These are phyloP conservation scores for Merluccius polli DNA, from an alignment of 2,797 vertebrate genomes.

Conservation along the genomic window DNA sequence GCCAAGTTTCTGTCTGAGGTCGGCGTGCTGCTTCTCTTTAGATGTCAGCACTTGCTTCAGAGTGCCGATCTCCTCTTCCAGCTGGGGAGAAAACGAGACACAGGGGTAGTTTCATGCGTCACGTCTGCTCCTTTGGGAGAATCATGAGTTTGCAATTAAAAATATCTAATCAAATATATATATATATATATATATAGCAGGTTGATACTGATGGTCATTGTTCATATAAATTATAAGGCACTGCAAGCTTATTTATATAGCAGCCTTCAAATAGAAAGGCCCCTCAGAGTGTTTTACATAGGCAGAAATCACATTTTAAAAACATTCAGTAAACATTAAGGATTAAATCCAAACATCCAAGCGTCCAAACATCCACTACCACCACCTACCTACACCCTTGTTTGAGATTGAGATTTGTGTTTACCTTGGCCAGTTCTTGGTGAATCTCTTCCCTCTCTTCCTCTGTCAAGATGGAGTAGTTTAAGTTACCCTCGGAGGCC, in stretches of 20 bases:
- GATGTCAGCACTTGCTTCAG: constrained; percentile 88
- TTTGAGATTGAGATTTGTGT: background rate
- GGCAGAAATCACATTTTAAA: no score
- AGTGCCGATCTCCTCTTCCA: constrained; percentile 96
- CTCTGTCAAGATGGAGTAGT: constrained; percentile 77
- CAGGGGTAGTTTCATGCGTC: background rate
- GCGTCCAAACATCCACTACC: no score
- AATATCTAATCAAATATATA: background rate
- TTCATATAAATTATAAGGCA: background rate
- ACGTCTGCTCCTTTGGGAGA: background rate
- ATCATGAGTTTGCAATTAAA: background rate
- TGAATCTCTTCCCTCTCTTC: constrained; percentile 91
- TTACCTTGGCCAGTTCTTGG: constrained; percentile 85
- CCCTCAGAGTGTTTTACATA: no score
- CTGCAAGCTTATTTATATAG: background rate
- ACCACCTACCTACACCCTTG: background rate
- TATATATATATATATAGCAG: no score
- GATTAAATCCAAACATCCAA: background rate
- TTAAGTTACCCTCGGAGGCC: constrained; percentile 77
- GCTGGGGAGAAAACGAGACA: constrained; percentile 61
- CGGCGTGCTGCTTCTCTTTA: constrained; percentile 90
- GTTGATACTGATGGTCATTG: background rate
- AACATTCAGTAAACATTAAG: background rate
- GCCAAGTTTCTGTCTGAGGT: constrained; percentile 92
- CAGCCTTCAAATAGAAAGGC: background rate